These are phyloP conservation scores for Neoseiulus cucumeris DNA, from an alignment of 1,140 invertebrate genomes.

Conservation along the genomic window DNA sequence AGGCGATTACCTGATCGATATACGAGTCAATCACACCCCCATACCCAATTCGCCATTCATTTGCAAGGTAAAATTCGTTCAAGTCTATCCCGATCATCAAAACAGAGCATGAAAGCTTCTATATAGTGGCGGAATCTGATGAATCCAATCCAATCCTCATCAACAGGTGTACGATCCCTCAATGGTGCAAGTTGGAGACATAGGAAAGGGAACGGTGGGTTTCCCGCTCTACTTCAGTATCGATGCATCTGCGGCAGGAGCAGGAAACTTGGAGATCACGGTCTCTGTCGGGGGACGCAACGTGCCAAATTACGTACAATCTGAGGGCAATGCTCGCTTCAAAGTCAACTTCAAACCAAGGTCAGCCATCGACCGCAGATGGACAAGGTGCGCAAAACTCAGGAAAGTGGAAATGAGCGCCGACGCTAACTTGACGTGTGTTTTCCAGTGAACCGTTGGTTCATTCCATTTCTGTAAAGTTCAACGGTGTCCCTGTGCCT, in stretches of 20 bases:
- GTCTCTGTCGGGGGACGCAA: conserved; percentile 91
- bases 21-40: conserved; percentile 52
- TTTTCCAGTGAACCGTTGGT: conserved; percentile 18
- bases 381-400: not conserved
- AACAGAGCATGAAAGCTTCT: too few relatives aligned
- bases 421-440: conserved; percentile 25
- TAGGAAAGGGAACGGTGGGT: conserved; percentile 64
- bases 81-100: too few relatives aligned
- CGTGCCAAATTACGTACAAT: conserved; percentile 94
- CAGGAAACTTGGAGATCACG: conserved; percentile 91
- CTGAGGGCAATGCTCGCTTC: conserved; percentile 87
- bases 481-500: conserved; percentile 85
- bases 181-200: conserved; percentile 71
- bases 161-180: conserved; percentile 84
- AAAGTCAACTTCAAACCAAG: conserved; percentile 90
- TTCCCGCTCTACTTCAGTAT: conserved; percentile 78
- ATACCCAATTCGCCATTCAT: conserved; percentile 84
- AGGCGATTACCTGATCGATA: conserved; percentile 79
- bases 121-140: too few relatives aligned
- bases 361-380: conserved; percentile 40
- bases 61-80: not conserved
- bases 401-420: not conserved
- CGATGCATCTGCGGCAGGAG: conserved; percentile 42
- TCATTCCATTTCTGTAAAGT: conserved; percentile 54
- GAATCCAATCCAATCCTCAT: too few relatives aligned